Evolutionary conservation across 1,140 invertebrate genomes (phyloP).

Genomic region (Zaprionus inermis): DNA sequence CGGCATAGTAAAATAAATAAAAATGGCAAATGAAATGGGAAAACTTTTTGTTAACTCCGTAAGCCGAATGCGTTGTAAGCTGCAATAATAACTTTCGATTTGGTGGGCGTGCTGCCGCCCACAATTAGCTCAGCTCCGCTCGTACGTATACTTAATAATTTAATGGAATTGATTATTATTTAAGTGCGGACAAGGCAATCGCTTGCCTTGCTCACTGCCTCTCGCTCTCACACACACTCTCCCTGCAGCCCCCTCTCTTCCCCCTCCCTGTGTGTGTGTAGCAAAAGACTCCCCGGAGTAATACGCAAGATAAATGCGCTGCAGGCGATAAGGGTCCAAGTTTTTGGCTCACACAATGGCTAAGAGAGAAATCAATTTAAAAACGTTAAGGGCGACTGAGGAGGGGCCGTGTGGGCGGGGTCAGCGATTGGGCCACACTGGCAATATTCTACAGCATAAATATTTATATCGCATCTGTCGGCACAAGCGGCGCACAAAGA

Average conservation of each 20-base stretch:
- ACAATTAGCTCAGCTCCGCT: constrained; percentile 57
- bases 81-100: constrained; percentile 54
- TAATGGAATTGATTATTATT: constrained; percentile 82
- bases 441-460: constrained; percentile 74
- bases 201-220: neutral
- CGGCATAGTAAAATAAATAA: constrained; percentile 22
- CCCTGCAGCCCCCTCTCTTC: neutral
- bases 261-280: neutral
- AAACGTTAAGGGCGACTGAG: constrained; percentile 40
- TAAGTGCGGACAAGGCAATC: constrained; percentile 75
- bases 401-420: constrained; percentile 3
- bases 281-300: constrained; percentile 53
- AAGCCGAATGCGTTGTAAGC: constrained; percentile 20
- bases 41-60: constrained; percentile 63
- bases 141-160: constrained; percentile 70
- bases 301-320: constrained; percentile 60
- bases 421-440: neutral
- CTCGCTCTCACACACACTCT: too few relatives aligned
- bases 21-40: constrained; percentile 54
- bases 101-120: constrained; percentile 15
- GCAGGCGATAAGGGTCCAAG: constrained; percentile 26
- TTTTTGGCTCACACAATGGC: constrained; percentile 61
- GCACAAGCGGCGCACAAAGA: constrained; percentile 43
- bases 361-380: constrained; percentile 75
- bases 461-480: constrained; percentile 70